Evolutionary conservation across 1,140 invertebrate genomes (phyloP).

Genomic region (Conus betulinus): DNA sequence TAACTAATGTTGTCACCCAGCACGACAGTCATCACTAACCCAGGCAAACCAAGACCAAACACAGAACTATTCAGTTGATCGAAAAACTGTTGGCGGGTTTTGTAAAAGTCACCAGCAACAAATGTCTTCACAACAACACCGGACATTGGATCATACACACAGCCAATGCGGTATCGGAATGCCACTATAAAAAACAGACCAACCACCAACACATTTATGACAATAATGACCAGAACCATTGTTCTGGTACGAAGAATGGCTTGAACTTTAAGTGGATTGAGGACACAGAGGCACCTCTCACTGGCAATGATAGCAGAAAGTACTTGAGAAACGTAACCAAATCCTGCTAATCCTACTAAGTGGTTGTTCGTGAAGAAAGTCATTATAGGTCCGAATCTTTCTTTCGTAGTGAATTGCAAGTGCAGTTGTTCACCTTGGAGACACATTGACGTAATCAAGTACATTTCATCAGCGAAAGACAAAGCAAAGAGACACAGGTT

Average conservation of each 20-base stretch:
- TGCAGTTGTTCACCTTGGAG: neutral
- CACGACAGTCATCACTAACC: neutral
- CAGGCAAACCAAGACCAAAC: slow-evolving; percentile 8
- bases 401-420: neutral
- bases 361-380: neutral
- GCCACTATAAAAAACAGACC: neutral
- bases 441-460: neutral
- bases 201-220: neutral
- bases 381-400: neutral
- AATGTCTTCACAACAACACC: neutral
- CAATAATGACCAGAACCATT: neutral
- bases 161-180: neutral
- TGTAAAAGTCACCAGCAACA: neutral
- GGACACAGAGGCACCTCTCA: slow-evolving; percentile 26
- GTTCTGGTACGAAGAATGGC: neutral
- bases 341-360: neutral
- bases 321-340: neutral
- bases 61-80: neutral
- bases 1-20: neutral
- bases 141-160: neutral
- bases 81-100: neutral
- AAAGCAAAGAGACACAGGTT: slow-evolving; percentile 28
- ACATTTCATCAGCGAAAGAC: neutral
- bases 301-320: slow-evolving; percentile 15
- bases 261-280: neutral